A percentile compares a stretch with the other conserved stretches of the same genome.
Conservation (phyloP, 2,888 invertebrate genomes). For the Phalangium opilio region DNA sequence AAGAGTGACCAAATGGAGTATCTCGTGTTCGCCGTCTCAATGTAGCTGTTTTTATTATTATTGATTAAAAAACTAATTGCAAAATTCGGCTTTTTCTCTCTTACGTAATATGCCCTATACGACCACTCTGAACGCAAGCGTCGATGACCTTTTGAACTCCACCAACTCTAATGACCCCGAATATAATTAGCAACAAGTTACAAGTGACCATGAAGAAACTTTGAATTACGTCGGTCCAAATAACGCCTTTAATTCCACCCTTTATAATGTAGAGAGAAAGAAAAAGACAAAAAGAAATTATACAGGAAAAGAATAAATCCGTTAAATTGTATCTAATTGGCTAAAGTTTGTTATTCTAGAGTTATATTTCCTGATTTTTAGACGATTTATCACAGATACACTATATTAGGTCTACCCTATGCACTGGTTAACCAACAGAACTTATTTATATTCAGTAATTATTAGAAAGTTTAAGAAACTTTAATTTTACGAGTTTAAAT, state of each 20-base stretch:
- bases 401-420: too few species aligned
- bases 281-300: constrained; percentile 52
- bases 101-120: constrained; percentile 42
- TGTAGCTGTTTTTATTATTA: constrained; percentile 40
- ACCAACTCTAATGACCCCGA: constrained; percentile 36
- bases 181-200: constrained; percentile 58
- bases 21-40: constrained; percentile 59
- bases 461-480: too few species aligned
- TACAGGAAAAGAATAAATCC: too few species aligned
- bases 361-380: too few species aligned
- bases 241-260: constrained; percentile 79
- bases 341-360: too few species aligned
- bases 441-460: too few species aligned
- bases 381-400: too few species aligned
- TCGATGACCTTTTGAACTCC: constrained; percentile 53
- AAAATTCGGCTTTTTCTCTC: constrained; percentile 8
- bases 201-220: constrained; percentile 70
- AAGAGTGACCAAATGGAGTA: constrained; percentile 66
- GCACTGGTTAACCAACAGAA: constrained; percentile 51
- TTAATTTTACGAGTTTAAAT: too few species aligned
- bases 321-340: too few species aligned
- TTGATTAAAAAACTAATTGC: background rate
- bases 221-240: constrained; percentile 64
- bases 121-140: constrained; percentile 48
- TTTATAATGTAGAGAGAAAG: constrained; percentile 73